Conservation (phyloP, 37 sponge, comb jelly and placozoan genomes). For the Chondrosia reniformis region DNA sequence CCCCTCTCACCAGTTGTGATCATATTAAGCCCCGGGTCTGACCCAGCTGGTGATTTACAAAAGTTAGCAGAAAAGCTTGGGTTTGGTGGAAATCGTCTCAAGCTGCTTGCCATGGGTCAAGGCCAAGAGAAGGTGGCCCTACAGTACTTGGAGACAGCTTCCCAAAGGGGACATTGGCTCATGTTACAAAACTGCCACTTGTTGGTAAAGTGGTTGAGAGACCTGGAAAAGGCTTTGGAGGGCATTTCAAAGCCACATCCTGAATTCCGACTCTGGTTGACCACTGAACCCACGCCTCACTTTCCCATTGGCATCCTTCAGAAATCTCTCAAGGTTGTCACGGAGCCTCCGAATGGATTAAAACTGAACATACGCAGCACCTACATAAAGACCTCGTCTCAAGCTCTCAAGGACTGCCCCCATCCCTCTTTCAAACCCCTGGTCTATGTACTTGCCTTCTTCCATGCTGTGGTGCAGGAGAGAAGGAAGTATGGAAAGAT, state of each 20-base stretch:
- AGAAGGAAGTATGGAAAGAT: constrained; percentile 98
- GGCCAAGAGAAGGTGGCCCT: constrained; percentile 98
- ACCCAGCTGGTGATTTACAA: constrained; percentile 95
- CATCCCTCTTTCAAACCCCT: constrained; percentile 90
- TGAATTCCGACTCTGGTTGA: constrained; percentile 98
- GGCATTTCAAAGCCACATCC: constrained; percentile 92
- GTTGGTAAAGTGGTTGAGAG: constrained; percentile 92
- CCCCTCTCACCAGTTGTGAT: constrained; percentile 95
- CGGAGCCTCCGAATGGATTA: constrained; percentile 98
- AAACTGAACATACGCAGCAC: constrained; percentile 97
- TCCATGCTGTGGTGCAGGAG: constrained; percentile 99
- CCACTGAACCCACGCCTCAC: constrained; percentile 94
- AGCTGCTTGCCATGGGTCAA: constrained; percentile 99
- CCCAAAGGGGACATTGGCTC: constrained; percentile 96
- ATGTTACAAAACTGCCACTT: constrained; percentile 99
- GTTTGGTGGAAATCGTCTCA: constrained; percentile 96
- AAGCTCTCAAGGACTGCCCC: constrained; percentile 75
- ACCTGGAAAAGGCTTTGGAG: constrained; percentile 96
- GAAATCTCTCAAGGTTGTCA: constrained; percentile 89
- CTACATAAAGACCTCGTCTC: constrained; percentile 84
- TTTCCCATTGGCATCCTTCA: constrained; percentile 98
- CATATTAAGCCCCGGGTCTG: constrained; percentile 98
- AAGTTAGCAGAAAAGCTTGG: constrained; percentile 93
- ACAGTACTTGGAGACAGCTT: constrained; percentile 91
- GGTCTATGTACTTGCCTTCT: constrained; percentile 94